phyloP scores from a whole-genome alignment of 2,797 vertebrate genomes.

The Caiman crocodilus region DNA sequence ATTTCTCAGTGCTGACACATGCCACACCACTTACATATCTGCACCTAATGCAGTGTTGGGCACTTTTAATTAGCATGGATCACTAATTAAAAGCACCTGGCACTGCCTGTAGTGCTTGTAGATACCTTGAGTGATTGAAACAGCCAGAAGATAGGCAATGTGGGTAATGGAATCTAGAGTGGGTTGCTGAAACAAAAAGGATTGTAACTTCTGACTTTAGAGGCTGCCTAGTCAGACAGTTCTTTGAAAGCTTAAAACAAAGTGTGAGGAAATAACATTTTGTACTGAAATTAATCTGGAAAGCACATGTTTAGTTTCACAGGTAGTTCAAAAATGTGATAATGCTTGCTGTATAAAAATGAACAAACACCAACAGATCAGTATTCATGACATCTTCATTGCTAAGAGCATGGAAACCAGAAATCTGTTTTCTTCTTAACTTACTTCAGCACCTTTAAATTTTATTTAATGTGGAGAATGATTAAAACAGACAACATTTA shows the following conservation, averaged over 20 bases:
- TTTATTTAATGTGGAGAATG: neutral
- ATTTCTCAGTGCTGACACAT: too few species aligned
- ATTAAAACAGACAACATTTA: neutral
- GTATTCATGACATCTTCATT: neutral
- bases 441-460: neutral
- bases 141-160: neutral
- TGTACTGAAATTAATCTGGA: neutral
- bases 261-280: neutral
- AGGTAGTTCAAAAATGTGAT: neutral
- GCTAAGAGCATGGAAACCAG: neutral
- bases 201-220: neutral
- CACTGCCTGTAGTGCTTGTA: neutral
- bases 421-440: neutral
- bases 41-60: too few species aligned
- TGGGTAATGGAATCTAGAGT: fast-evolving
- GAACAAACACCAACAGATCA: neutral
- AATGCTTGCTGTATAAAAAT: neutral
- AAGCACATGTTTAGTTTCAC: neutral
- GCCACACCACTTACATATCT: too few species aligned
- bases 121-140: neutral
- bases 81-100: too few species aligned
- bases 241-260: neutral
- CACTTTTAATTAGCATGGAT: too few species aligned
- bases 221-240: neutral
- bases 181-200: neutral